Percentiles rank a stretch among this genome's conserved stretches.
phyloP scores from a whole-genome alignment of 2,888 invertebrate genomes.

The Zonitis immaculata region DNA sequence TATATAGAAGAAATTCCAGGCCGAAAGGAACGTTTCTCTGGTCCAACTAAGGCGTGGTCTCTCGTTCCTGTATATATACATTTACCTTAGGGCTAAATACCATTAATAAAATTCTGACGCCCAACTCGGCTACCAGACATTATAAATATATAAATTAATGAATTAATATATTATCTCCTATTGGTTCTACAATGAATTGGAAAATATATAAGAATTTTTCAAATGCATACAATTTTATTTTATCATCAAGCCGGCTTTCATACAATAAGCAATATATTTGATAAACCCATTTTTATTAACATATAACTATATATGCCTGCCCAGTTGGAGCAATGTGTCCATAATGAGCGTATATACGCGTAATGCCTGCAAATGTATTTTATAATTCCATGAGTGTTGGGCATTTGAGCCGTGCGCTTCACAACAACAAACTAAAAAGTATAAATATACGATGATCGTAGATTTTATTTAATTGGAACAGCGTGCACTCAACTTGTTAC shows the following conservation, averaged over 20 bases:
- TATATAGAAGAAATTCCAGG: conserved; percentile 36
- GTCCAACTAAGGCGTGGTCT: conserved; percentile 38
- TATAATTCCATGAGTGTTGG: conserved; percentile 23
- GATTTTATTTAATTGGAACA: conserved; percentile 46
- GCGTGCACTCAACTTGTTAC: conserved; percentile 42
- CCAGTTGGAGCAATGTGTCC: conserved; percentile 17
- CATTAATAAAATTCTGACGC: conserved; percentile 48
- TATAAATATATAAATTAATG: conserved; percentile 45
- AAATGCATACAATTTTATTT: no score
- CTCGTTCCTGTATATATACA: conserved; percentile 31
- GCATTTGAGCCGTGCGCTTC: conserved; percentile 25
- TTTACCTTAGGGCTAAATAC: conserved; percentile 37
- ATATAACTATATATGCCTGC: no score
- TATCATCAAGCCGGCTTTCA: no score
- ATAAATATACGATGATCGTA: conserved; percentile 41
- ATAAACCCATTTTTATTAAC: conserved; percentile 21
- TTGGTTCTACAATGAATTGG: background rate
- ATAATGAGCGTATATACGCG: conserved; percentile 21
- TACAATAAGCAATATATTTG: conserved; percentile 12
- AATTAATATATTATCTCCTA: conserved; percentile 36
- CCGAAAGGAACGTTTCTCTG: conserved; percentile 30
- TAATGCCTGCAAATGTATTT: conserved; percentile 25
- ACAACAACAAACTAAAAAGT: conserved; percentile 20
- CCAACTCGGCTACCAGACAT: conserved; percentile 44
- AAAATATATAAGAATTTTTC: background rate